Percentiles rank a stretch among this genome's conserved stretches.
Evolutionary conservation across 2,113 vertebrate genomes (phyloP).

Genomic region (Rhipidura dahli): DNA sequence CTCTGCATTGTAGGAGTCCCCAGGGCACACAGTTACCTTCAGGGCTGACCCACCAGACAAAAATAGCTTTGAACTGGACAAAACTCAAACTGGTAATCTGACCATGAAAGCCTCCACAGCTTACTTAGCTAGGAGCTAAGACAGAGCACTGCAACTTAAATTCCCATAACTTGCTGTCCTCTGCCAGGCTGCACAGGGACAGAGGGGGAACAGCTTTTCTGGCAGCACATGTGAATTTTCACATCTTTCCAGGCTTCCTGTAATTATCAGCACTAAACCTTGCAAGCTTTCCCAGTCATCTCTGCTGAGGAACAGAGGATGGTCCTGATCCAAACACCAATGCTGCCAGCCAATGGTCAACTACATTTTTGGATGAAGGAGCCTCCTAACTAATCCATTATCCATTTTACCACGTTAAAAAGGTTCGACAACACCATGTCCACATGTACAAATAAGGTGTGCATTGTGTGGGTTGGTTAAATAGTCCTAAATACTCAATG

Average conservation of each 20-base stretch:
- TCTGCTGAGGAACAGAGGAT: neutral
- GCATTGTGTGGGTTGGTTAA: neutral
- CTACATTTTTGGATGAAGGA: neutral
- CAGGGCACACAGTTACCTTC: neutral
- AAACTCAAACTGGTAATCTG: neutral
- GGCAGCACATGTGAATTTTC: neutral
- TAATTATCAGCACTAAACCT: neutral
- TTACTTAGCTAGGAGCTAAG: neutral
- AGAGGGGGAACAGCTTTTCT: neutral
- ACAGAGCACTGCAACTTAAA: neutral
- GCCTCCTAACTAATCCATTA: neutral
- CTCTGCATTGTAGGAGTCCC: fast-evolving
- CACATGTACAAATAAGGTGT: neutral
- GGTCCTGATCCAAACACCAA: neutral
- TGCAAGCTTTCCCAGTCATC: fast-evolving
- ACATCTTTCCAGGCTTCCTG: neutral
- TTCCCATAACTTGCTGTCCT: neutral
- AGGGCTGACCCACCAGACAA: neutral
- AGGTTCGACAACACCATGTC: neutral
- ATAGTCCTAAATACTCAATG: neutral
- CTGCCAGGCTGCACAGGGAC: neutral
- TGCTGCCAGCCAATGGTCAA: neutral
- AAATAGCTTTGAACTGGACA: neutral
- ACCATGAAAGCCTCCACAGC: neutral
- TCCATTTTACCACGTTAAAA: neutral